Base-by-base conservation (phyloP, 2,888 invertebrate species). In the Dermolepida albohirtum region DNA sequence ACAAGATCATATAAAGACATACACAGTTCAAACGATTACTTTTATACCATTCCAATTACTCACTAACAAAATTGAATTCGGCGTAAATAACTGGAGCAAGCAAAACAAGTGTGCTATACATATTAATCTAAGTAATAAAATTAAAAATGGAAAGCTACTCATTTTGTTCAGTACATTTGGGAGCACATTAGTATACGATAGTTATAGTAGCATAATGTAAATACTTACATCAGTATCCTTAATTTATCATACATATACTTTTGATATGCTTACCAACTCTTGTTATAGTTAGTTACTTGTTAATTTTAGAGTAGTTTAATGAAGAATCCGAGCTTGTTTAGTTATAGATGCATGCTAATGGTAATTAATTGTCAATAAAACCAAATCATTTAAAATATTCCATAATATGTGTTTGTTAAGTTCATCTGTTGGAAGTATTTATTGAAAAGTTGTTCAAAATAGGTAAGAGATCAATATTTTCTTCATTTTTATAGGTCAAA, bases 291-390 rank as follows among this genome's bases (percentile, higher is more conserved):
- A 16, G 17, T 47, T 47, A 16, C 10, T 14, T 8, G 44, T 34
- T 16, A 16, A n/a, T 44, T 44, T 1, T 16, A 44, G 44, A 8
- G 41, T 55, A 55, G 55, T 40, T 40, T 12, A 41, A 11, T 7
- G n/a, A 17, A 39, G 1, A 55, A 39, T n/a, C 7, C 41, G 5
- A 27, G 51, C 64, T 64, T 64, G 52, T 43, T 39, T 64, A 41
- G 64, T 16, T 49, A 22, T 64, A 64, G 64, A 41, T 52, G 64
- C 64, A 64, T 64, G 64, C 64, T 64, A 51, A 41, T 51, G 51
- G 51, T 52, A 51, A 52, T 41, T 64, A 64, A 40, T 22, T 27
- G 12, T 52, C 41, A 11, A 64, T 64, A 64, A 43, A 51, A 1
- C 4, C 22, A 7, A 64, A 50, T 12, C 29, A 41, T 41, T 43